phyloP scores from a whole-genome alignment of 2,113 vertebrate species.

The Camelus bactrianus region DNA sequence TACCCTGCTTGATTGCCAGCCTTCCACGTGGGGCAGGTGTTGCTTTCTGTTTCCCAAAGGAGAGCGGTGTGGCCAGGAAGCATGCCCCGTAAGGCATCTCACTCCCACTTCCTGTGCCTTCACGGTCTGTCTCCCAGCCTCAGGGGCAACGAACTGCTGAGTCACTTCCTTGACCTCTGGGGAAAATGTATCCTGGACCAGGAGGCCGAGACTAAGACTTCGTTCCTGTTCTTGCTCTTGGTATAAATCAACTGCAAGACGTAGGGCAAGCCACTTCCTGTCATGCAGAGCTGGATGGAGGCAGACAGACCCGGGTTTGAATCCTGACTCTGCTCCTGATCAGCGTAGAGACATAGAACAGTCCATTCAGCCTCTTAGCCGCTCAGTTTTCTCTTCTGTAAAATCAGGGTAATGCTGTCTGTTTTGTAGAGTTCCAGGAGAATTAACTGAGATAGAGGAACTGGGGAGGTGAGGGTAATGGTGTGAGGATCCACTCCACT shows the following conservation, averaged over 20 bases:
- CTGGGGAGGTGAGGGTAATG: neutral
- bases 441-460: neutral
- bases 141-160: neutral
- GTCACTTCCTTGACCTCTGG: neutral
- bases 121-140: no score
- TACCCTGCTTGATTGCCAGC: neutral
- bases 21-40: neutral
- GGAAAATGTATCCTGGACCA: neutral
- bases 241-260: neutral
- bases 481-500: no score
- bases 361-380: neutral
- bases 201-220: neutral
- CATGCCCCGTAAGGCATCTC: fast-evolving
- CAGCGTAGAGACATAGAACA: neutral
- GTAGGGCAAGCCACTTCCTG: neutral
- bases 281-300: neutral
- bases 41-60: neutral
- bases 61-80: neutral
- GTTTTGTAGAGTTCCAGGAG: neutral
- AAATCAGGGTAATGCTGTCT: neutral
- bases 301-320: neutral
- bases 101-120: neutral
- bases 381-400: neutral
- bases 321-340: neutral
- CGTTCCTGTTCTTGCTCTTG: neutral